Evolutionary conservation across 2,888 invertebrate species (phyloP), one percentile per base, ranked within the genome.

Genomic region (Biston betularia): DNA sequence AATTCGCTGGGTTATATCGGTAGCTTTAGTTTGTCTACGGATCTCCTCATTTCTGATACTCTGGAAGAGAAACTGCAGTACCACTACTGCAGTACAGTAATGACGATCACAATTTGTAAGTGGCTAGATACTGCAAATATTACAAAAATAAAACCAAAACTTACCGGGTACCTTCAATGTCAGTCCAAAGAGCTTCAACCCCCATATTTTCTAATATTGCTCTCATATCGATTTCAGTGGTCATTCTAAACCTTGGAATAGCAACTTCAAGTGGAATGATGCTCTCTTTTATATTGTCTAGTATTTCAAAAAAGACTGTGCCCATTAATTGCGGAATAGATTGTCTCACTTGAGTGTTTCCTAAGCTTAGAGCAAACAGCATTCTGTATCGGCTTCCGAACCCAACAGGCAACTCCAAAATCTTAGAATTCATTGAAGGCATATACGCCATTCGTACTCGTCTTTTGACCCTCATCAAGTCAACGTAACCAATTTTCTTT

Each of bases 351-450:
- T 15, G 56, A 64, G 6, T 42, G 8, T 0, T 33, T 45, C 78
- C 79, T 5, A 75, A 67, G 7, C 74, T 74, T 1, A 78, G 53
- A 10, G 72, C 74, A 6, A 79, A 70, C 12, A 82, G 15, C 77
- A 82, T 78, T 2, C 74, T 72, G 52, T 78, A 84, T n/a, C 83
- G 71, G 0, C 77, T 76, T 1, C 75, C 66, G 0, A 48, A 60
- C 0, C 84, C 83, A 0, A 84, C 78, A 0, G 83, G 83, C 8
- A 84, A 57, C 52, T 82, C 82, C 34, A 84, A 12, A 0, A 80
- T 70, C 54, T 82, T 84, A 0, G 75, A 60, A 33, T 78, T 73
- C 54, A 79, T 42, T 6, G 75, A 68, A 0, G 79, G 80, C 6
- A 79, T 56, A 0, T 79, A 71, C 0, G 78, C 75, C 38, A 83